Percentiles rank a stretch among this genome's conserved stretches.
These are phyloP conservation scores for Drosophila subsilvestris DNA, from an alignment of 2,888 invertebrate genomes.

Conservation along the genomic window DNA sequence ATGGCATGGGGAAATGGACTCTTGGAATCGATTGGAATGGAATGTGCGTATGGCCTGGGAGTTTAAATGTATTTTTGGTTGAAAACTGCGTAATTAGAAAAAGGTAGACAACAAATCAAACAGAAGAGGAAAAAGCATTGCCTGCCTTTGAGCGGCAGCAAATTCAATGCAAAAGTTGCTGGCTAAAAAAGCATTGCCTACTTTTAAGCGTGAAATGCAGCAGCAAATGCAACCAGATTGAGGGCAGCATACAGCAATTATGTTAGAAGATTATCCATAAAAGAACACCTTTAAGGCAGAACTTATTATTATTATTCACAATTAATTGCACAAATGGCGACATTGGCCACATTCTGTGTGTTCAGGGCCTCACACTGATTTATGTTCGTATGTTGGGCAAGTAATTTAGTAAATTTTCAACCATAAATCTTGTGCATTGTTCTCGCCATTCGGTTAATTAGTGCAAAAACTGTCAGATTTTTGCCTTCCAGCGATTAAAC, in stretches of 20 bases:
- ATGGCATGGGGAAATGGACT: background rate
- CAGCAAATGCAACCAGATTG: too few species aligned
- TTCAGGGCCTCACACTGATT: conserved; percentile 11
- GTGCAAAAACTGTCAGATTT: conserved; percentile 25
- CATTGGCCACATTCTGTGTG: background rate
- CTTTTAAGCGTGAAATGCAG: too few species aligned
- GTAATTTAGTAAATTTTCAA: conserved; percentile 25
- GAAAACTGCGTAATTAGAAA: conserved; percentile 30
- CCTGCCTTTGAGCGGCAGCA: background rate
- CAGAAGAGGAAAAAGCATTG: background rate
- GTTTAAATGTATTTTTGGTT: background rate
- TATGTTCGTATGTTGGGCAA: background rate
- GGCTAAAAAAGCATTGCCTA: too few species aligned
- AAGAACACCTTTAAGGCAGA: too few species aligned
- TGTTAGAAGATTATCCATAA: too few species aligned
- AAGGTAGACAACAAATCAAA: background rate
- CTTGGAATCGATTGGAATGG: background rate
- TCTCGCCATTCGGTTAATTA: conserved; percentile 33
- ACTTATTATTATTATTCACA: too few species aligned
- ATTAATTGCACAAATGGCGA: background rate
- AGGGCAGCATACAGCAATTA: too few species aligned
- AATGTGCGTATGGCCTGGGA: background rate
- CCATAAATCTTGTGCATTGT: conserved; percentile 35
- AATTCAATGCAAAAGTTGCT: background rate
- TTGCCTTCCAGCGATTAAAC: conserved; percentile 14